A percentile compares a stretch with the other conserved stretches of the same genome.
These are phyloP conservation scores for Poecilobothrus nobilitatus DNA, from an alignment of 2,888 invertebrate species.

Conservation along the genomic window DNA sequence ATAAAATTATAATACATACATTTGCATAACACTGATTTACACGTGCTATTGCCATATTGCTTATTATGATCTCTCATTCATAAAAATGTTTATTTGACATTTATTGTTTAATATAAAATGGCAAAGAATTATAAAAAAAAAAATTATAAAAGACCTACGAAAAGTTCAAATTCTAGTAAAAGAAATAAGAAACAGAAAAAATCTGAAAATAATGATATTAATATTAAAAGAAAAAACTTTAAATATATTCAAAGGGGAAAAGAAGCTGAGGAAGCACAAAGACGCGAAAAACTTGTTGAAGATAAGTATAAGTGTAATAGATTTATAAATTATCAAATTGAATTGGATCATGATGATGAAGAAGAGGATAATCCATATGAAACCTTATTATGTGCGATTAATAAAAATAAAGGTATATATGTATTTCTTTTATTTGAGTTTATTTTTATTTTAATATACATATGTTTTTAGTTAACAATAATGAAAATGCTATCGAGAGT, in stretches of 20 bases:
- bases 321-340: neutral
- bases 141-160: neutral
- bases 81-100: too few species aligned
- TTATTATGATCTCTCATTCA: too few species aligned
- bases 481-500: slow-evolving; percentile 35
- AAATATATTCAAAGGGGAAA: slow-evolving; percentile 35
- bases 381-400: slow-evolving; percentile 39
- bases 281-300: slow-evolving; percentile 27
- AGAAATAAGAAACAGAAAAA: neutral
- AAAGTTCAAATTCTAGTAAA: neutral
- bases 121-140: neutral
- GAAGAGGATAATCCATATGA: slow-evolving; percentile 47
- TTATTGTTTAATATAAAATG: slow-evolving; percentile 7
- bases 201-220: slow-evolving; percentile 12
- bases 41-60: too few species aligned
- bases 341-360: slow-evolving; percentile 39
- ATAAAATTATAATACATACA: too few species aligned
- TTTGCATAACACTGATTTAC: too few species aligned
- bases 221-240: slow-evolving; percentile 28
- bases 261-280: slow-evolving; percentile 33
- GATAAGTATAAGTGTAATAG: slow-evolving; percentile 23
- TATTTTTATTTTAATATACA: slow-evolving; percentile 14
- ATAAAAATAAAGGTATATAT: slow-evolving; percentile 17
- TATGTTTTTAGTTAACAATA: slow-evolving; percentile 20
- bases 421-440: neutral